Percentiles rank a stretch among this genome's conserved stretches.
Conservation (phyloP, 64 coral and sea anemone species). For the Cladopsammia gracilis region DNA sequence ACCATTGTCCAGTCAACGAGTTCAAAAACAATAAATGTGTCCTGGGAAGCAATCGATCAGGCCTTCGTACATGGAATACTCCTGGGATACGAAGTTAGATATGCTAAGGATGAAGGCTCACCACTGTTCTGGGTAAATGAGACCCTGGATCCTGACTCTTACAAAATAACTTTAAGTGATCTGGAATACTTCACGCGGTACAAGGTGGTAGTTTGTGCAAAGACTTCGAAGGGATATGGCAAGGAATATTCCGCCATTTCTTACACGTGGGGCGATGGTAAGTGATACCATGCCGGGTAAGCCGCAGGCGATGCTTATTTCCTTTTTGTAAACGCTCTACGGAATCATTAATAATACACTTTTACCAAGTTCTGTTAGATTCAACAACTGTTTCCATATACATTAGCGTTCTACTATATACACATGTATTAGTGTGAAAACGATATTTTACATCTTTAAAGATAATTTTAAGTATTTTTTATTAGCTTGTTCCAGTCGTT, state of each 20-base stretch:
- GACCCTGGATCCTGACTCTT: background rate
- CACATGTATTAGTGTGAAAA: too few relatives aligned
- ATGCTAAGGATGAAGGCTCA: background rate
- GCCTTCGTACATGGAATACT: constrained; percentile 28
- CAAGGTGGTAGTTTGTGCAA: constrained; percentile 27
- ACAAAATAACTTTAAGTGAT: background rate
- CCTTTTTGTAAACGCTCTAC: background rate
- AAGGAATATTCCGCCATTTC: background rate
- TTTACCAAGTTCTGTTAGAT: too few relatives aligned
- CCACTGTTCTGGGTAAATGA: background rate
- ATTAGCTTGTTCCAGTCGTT: too few relatives aligned
- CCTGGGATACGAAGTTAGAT: constrained; percentile 22
- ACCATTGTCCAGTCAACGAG: background rate
- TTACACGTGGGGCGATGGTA: constrained; percentile 57
- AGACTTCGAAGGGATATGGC: constrained; percentile 52
- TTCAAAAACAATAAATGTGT: background rate
- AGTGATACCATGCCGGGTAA: background rate
- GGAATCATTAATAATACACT: too few relatives aligned
- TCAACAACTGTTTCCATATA: too few relatives aligned
- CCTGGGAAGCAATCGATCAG: constrained; percentile 29
- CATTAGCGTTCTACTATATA: too few relatives aligned
- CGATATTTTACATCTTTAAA: too few relatives aligned
- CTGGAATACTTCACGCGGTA: constrained; percentile 48
- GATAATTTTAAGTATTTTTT: too few relatives aligned
- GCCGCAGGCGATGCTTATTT: background rate